These are phyloP conservation scores for Thysanoteuthis rhombus DNA, from an alignment of 2,888 invertebrate species.

Conservation along the genomic window DNA sequence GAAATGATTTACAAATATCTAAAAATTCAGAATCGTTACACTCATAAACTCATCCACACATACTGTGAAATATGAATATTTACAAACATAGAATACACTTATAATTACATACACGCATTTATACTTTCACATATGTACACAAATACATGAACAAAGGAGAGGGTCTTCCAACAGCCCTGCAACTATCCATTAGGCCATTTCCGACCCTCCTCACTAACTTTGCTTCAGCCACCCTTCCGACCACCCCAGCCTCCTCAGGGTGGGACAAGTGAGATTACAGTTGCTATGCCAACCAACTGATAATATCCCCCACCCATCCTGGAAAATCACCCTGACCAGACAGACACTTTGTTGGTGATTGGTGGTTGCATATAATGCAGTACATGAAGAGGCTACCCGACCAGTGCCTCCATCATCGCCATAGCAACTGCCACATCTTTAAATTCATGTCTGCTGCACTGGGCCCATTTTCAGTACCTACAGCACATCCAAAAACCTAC, in stretches of 20 bases:
- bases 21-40: too few relatives aligned
- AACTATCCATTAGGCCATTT: neutral
- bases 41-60: too few relatives aligned
- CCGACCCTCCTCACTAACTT: neutral
- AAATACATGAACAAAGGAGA: neutral
- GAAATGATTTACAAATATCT: too few relatives aligned
- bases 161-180: neutral
- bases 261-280: neutral
- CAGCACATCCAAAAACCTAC: neutral
- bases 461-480: neutral
- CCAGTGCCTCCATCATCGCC: neutral
- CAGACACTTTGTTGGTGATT: conserved; percentile 12
- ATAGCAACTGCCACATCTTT: neutral
- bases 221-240: neutral
- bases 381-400: neutral
- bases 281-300: conserved; percentile 12
- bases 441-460: neutral
- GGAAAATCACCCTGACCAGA: neutral
- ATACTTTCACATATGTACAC: neutral
- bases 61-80: too few relatives aligned
- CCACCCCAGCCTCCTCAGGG: neutral
- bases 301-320: neutral
- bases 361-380: neutral
- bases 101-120: neutral
- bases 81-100: too few relatives aligned